These are phyloP conservation scores for Rhadinocentrus ornatus DNA, from an alignment of 2,797 vertebrate species.

Conservation along the genomic window DNA sequence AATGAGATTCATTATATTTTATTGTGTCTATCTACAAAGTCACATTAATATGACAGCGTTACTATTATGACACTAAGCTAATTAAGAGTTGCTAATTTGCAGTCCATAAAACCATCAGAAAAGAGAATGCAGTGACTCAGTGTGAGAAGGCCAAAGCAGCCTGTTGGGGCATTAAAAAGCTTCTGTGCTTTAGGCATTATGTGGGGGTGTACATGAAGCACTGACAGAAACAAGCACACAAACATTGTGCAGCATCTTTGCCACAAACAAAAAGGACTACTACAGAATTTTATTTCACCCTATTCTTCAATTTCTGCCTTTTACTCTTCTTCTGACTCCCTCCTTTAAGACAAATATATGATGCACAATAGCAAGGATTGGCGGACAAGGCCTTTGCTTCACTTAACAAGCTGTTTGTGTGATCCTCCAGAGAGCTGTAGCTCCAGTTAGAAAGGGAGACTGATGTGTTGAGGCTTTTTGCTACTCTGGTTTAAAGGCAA, in stretches of 20 bases:
- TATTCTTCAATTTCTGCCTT: conserved; percentile 45
- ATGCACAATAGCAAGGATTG: conserved; percentile 51
- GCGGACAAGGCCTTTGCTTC: conserved; percentile 59
- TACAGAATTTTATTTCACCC: conserved; percentile 60
- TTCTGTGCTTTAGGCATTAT: conserved; percentile 45
- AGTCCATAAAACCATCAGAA: conserved; percentile 24
- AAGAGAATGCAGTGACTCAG: conserved; percentile 16
- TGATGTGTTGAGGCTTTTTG: conserved; percentile 41
- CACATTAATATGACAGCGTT: conserved; percentile 7
- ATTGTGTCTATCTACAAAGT: background rate
- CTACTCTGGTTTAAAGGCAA: conserved; percentile 35
- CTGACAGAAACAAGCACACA: conserved; percentile 45
- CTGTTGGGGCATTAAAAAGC: conserved; percentile 31
- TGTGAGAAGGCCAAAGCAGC: conserved; percentile 20
- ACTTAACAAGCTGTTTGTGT: conserved; percentile 68
- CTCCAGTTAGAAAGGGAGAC: conserved; percentile 53
- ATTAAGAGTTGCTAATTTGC: conserved; percentile 23
- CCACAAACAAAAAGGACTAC: conserved; percentile 57
- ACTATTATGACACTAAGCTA: conserved; percentile 2
- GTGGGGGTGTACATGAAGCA: conserved; percentile 50
- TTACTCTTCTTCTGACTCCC: conserved; percentile 24
- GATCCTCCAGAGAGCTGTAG: conserved; percentile 60
- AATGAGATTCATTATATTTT: background rate
- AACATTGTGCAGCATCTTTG: conserved; percentile 45
- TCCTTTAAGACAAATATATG: conserved; percentile 62